Evolutionary conservation across 2,888 invertebrate species (phyloP).

Genomic region (Empis stercorea): DNA sequence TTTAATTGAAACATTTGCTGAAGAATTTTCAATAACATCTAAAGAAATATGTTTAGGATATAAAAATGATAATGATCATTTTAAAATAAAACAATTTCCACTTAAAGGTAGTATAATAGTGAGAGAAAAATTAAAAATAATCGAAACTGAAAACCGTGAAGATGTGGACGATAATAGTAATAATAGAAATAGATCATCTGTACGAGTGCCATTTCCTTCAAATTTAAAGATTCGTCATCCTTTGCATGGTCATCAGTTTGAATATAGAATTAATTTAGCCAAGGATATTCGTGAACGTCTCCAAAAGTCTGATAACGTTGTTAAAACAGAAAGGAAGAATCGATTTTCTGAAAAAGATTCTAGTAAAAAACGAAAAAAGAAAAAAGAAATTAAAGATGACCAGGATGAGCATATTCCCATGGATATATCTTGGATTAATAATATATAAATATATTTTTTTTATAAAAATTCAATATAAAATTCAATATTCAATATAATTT

Average conservation of each 20-base stretch:
- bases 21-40: constrained; percentile 14
- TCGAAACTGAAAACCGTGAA: constrained; percentile 4
- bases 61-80: constrained; percentile 15
- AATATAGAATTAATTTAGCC: constrained; percentile 14
- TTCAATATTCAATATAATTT: too few relatives aligned
- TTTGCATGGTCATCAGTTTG: constrained; percentile 19
- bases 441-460: too few relatives aligned
- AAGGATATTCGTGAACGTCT: constrained; percentile 14
- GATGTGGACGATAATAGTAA: too few relatives aligned
- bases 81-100: constrained; percentile 16
- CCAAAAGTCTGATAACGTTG: constrained; percentile 12
- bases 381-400: too few relatives aligned
- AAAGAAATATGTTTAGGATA: constrained; percentile 16
- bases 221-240: constrained; percentile 22
- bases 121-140: constrained; percentile 16
- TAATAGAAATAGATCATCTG: constrained; percentile 3
- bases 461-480: too few relatives aligned
- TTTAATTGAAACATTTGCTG: constrained; percentile 17
- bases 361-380: too few relatives aligned
- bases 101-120: constrained; percentile 19
- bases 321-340: too few relatives aligned
- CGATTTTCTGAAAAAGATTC: too few relatives aligned
- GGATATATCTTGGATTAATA: too few relatives aligned
- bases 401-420: too few relatives aligned
- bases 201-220: constrained; percentile 17